Evolutionary conservation across 1,140 invertebrate species (phyloP), one percentile per base, ranked within the genome.

Genomic region (Tenebrio molitor): DNA sequence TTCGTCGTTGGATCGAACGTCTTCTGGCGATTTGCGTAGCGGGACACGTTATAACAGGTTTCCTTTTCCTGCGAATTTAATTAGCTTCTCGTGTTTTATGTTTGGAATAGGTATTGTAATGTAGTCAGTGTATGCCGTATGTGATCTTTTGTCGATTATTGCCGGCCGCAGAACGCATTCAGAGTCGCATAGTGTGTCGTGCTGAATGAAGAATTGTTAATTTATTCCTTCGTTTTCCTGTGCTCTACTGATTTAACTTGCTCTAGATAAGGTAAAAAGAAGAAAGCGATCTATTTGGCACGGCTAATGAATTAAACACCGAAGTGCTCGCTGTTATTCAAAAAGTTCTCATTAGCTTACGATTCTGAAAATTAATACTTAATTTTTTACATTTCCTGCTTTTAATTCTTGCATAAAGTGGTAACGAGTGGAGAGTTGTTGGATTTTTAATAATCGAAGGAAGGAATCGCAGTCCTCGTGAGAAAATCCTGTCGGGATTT

Each of bases 231-330:
- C 21, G n/a, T 58, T 58, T 58, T 58, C 50, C 50, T 58, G 50
- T 58, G 50, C 50, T 58, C 50, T 58, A 58, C 50, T 29, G 50
- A 12, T 29, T 58, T 58, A 58, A 58, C 29, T 29, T 29, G 50
- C 23, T 58, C 50, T 23, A 58, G 50, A 58, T 58, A 58, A 58
- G 23, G 23, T 29, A 58, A 5, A 23, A 23, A 8, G 50, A 58
- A 58, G 50, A 58, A 58, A 58, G 50, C 50, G 50, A 58, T 58
- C 14, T 58, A 58, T 58, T 23, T 58, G 23, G 50, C 50, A 58
- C 50, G 23, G 19, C 15, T 58, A 58, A 58, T 58, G 50, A 25
- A 58, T 58, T 29, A 25, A 58, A 29, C 50, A 58, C 50, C 8
- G 25, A 4, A 29, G 25, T 39, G 36, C 12, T 3, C 36, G 36